Conservation (phyloP, 2,797 vertebrate genomes). For the Nothura maculosa region DNA sequence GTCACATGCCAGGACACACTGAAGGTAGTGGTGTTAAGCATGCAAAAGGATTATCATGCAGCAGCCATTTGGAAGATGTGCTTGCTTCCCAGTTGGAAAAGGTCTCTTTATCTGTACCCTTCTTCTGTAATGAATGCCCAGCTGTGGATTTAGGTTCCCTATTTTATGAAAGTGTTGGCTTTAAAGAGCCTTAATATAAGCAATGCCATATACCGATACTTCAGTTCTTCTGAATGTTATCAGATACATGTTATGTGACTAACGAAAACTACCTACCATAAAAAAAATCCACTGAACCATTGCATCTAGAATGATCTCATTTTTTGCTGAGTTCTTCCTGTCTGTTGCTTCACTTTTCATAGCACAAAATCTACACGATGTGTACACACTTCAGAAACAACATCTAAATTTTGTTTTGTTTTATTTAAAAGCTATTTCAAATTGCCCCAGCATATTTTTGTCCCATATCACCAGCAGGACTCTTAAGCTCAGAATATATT, state of each 20-base stretch:
- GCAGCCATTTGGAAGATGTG: background rate
- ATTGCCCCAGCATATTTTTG: conserved; percentile 55
- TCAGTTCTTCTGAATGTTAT: background rate
- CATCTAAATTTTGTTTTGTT: conserved; percentile 18
- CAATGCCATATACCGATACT: background rate
- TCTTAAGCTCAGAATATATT: conserved; percentile 64
- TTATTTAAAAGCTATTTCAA: conserved; percentile 62
- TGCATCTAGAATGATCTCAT: background rate
- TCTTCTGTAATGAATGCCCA: background rate
- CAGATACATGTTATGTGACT: background rate
- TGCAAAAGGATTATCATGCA: background rate
- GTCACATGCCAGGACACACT: background rate
- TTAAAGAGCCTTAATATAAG: background rate
- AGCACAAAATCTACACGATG: conserved; percentile 20
- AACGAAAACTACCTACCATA: background rate
- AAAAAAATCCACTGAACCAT: background rate
- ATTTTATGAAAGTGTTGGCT: background rate
- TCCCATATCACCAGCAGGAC: conserved; percentile 61
- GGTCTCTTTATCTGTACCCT: background rate
- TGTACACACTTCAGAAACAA: conserved; percentile 22
- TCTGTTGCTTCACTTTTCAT: conserved; percentile 32
- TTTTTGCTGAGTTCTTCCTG: conserved; percentile 37
- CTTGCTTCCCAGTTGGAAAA: background rate
- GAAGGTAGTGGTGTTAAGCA: rapidly evolving
- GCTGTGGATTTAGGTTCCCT: background rate